Evolutionary conservation across 2,797 vertebrate genomes (phyloP), one percentile per base, ranked within the genome.

Genomic region (Rhadinocentrus ornatus): DNA sequence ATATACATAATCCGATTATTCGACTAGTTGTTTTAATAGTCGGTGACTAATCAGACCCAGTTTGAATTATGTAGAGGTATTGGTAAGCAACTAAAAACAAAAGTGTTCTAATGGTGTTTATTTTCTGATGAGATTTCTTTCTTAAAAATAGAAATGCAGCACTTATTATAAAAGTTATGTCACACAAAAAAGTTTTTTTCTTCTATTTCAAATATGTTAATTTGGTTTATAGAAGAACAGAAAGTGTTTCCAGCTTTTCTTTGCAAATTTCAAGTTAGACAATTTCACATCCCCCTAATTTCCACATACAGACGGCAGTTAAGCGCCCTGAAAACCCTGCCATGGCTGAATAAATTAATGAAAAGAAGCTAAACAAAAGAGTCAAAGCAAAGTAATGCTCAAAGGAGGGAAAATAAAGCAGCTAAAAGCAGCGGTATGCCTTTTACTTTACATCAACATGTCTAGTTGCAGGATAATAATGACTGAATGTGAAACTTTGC

Each of bases 381-480:
- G 35, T 11, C 20, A 31, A 44, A 46, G 54, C 16, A 69, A 44
- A 58, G n/a, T 7, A 32, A 54, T 12, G 44, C 69, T 39, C 6
- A 10, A 34, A 59, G 27, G 69, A 53, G 37, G 58, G 4, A 18
- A 59, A 68, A 53, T 29, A 16, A 67, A 64, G 37, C 6, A 12
- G 11, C 57, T 52, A 11, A 80, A 66, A 75, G 64, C 59, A 55
- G 50, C 7, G 27, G 27, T 56, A 0, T 31, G 67, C 39, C 32
- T 63, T 65, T 77, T 34, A 29, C 29, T 57, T 60, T 60, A 50
- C 52, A 78, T 78, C 73, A 75, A 32, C 52, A 20, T 1, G 57
- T 82, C 69, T 29, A 6, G 16, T 62, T 69, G 60, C 60, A 62
- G 76, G 61, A 62, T 70, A 61, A 70, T 63, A 76, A 84, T 55